phyloP scores from a whole-genome alignment of 1,140 invertebrate genomes.

The Gonioctena quinquepunctata region DNA sequence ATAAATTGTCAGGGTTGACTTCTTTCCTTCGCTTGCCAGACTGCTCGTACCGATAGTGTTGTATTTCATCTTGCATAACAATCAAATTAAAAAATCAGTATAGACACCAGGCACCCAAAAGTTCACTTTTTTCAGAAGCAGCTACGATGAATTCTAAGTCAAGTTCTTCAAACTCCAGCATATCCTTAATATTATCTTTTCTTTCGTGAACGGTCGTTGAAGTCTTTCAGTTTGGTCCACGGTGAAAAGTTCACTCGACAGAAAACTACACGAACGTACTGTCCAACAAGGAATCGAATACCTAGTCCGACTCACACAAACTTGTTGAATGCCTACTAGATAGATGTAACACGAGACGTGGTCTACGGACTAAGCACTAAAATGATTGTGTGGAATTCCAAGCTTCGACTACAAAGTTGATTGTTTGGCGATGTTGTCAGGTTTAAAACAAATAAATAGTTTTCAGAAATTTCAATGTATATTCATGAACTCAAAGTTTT shows the following conservation, averaged over 20 bases:
- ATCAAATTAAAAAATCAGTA: neutral
- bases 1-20: constrained; percentile 61
- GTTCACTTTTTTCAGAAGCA: neutral
- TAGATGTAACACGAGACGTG: neutral
- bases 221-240: neutral
- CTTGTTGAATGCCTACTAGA: neutral
- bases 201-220: neutral
- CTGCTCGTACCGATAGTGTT: constrained; percentile 59
- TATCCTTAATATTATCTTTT: neutral
- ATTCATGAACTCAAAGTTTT: too few species aligned
- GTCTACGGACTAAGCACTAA: neutral
- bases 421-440: neutral
- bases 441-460: too few species aligned
- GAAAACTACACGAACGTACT: neutral
- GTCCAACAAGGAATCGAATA: neutral
- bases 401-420: neutral
- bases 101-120: neutral
- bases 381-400: constrained; percentile 18
- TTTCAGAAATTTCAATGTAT: too few species aligned
- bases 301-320: neutral
- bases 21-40: constrained; percentile 60
- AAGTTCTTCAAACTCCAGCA: neutral
- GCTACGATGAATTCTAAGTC: neutral
- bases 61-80: constrained; percentile 57
- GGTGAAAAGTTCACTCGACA: neutral